phyloP scores from a whole-genome alignment of 2,113 vertebrate species.

The Condylura cristata region DNA sequence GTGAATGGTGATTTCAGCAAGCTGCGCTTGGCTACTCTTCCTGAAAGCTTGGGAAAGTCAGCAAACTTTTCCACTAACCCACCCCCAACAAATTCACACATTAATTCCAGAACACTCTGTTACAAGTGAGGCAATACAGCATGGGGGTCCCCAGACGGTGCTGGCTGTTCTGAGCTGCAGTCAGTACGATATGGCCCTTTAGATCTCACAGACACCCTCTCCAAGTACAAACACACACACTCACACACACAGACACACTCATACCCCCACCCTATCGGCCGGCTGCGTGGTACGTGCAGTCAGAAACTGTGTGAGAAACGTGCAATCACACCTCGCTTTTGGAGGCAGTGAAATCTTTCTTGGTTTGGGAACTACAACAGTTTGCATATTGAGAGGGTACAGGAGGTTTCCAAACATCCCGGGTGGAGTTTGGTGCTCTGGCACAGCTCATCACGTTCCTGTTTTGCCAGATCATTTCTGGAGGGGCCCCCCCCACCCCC shows the following conservation, averaged over 20 bases:
- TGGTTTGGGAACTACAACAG: conserved; percentile 68
- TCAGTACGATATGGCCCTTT: conserved; percentile 61
- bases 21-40: not conserved
- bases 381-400: conserved; percentile 13
- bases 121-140: not conserved
- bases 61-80: conserved; percentile 10
- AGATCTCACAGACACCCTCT: conserved; percentile 76
- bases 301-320: conserved; percentile 57
- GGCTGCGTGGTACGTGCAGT: conserved; percentile 34
- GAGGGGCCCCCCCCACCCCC: not conserved
- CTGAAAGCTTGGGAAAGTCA: conserved; percentile 49
- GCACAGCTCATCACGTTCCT: not conserved
- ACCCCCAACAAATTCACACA: conserved; percentile 5
- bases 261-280: not conserved
- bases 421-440: not conserved
- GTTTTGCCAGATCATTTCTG: conserved; percentile 45
- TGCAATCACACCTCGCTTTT: conserved; percentile 65
- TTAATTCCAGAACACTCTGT: conserved; percentile 55
- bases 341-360: conserved; percentile 46
- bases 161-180: conserved; percentile 53
- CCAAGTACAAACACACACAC: conserved; percentile 68
- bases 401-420: conserved; percentile 53
- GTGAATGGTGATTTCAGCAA: not conserved
- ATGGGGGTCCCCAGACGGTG: conserved; percentile 24
- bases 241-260: not conserved